Evolutionary conservation across 2,797 vertebrate genomes (phyloP), one percentile per base, ranked within the genome.

Genomic region (Atherinosoma microstoma): DNA sequence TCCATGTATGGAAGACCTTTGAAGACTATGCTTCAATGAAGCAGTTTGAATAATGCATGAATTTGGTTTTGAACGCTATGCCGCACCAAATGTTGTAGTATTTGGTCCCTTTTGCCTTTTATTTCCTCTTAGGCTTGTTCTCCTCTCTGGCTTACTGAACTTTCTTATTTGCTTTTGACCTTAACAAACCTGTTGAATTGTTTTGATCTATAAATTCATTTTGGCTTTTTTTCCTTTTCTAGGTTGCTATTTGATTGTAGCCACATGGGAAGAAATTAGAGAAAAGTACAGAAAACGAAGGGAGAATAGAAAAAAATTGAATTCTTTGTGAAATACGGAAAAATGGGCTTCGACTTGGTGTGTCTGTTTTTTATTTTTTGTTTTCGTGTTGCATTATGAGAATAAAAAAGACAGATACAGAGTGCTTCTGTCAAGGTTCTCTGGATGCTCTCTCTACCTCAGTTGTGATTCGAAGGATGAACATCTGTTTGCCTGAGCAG

Each of bases 31-130:
- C 87, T 71, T 87, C 87, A 86, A 85, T 83, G 78, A 86, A 83
- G 76, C 73, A 10, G 30, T 0, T 86, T 92, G 80, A 84, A 93
- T 93, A 79, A 93, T 92, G 82, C 85, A 93, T 91, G 82, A 87
- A 65, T 53, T 58, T 47, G 45, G 72, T 75, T 90, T 83, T 82
- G 75, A 91, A 81, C 29, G 6, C 35, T 67, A 58, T 20, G 53
- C 74, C 7, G 58, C 24, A 29, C 77, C 79, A 87, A 85, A 85
- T 58, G 72, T 75, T 70, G 75, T 84, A 72, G 82, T 82, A 83
- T 79, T 86, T 81, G 77, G 70, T 76, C 75, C 72, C 70, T 73
- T 79, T 57, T 67, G 47, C 62, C 49, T 22, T 24, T 75, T 71
- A 42, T 57, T 32, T 61, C 45, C 58, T 22, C 72, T 60, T 49